phyloP scores from a whole-genome alignment of 2,888 invertebrate species.

The Euclidia mi region DNA sequence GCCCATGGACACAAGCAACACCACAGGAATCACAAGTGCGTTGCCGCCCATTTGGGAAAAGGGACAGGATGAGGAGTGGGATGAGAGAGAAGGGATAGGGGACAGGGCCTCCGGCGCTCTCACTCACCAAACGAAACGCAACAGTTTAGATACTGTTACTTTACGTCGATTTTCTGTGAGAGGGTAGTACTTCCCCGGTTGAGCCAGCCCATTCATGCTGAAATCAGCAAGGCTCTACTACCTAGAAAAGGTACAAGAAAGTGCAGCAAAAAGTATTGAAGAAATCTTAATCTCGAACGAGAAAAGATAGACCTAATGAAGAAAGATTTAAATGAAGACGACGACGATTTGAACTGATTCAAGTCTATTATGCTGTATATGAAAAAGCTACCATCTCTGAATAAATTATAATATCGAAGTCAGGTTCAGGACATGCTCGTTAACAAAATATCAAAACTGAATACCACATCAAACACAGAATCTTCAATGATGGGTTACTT shows the following conservation, averaged over 20 bases:
- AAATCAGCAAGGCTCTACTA: too few relatives aligned
- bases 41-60: too few relatives aligned
- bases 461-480: constrained; percentile 20
- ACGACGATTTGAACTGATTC: constrained; percentile 28
- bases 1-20: too few relatives aligned
- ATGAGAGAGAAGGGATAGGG: too few relatives aligned
- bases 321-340: constrained; percentile 22
- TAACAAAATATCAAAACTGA: constrained; percentile 26
- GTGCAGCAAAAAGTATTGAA: constrained; percentile 27
- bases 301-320: constrained; percentile 27
- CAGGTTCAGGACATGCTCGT: constrained; percentile 29
- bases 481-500: constrained; percentile 26
- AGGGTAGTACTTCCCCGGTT: too few relatives aligned
- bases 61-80: too few relatives aligned
- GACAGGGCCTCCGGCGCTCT: too few relatives aligned
- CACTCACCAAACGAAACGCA: too few relatives aligned
- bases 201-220: too few relatives aligned
- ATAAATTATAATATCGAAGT: constrained; percentile 28
- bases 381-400: constrained; percentile 29
- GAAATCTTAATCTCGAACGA: constrained; percentile 28
- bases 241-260: constrained; percentile 27
- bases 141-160: too few relatives aligned
- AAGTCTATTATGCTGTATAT: constrained; percentile 24
- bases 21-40: too few relatives aligned
- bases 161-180: too few relatives aligned